A percentile compares a stretch with the other conserved stretches of the same genome.
phyloP scores from a whole-genome alignment of 2,888 invertebrate genomes.

The Acleris laterana region DNA sequence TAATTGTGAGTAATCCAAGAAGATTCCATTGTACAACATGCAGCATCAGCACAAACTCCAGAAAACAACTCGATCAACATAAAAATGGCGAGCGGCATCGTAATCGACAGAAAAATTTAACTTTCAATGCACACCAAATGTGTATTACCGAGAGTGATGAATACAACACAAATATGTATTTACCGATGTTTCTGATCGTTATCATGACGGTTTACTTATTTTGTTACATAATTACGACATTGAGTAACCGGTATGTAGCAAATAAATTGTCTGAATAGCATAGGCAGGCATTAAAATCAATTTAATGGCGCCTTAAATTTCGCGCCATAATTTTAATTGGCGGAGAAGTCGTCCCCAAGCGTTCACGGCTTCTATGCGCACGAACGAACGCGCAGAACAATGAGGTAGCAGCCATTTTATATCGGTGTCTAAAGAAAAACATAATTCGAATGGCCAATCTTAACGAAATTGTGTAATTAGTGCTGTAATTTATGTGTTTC shows the following conservation, averaged over 20 bases:
- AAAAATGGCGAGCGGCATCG: slow-evolving; percentile 72
- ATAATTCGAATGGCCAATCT: slow-evolving; percentile 85
- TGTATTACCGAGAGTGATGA: slow-evolving; percentile 51
- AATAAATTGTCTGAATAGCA: slow-evolving; percentile 56
- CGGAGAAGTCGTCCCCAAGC: slow-evolving; percentile 84
- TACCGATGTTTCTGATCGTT: slow-evolving; percentile 60
- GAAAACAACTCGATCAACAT: slow-evolving; percentile 74
- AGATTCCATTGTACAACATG: slow-evolving; percentile 69
- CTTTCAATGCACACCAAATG: slow-evolving; percentile 49
- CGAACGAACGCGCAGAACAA: slow-evolving; percentile 85
- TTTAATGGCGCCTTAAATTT: slow-evolving; percentile 80
- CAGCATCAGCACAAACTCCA: slow-evolving; percentile 70
- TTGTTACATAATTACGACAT: slow-evolving; percentile 60
- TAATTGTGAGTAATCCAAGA: slow-evolving; percentile 4
- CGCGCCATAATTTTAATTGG: slow-evolving; percentile 85
- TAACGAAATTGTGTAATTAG: slow-evolving; percentile 84
- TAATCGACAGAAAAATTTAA: slow-evolving; percentile 66
- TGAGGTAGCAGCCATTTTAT: slow-evolving; percentile 86
- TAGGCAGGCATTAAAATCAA: slow-evolving; percentile 51
- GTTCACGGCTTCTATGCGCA: slow-evolving; percentile 85
- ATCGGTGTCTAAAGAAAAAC: slow-evolving; percentile 84
- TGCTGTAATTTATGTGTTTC: slow-evolving; percentile 84
- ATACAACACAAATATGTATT: slow-evolving; percentile 58
- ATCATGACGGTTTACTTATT: slow-evolving; percentile 64
- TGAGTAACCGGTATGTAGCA: slow-evolving; percentile 48